Base-by-base conservation (phyloP, 2,888 invertebrate genomes). In the Tubulanus polymorphus region DNA sequence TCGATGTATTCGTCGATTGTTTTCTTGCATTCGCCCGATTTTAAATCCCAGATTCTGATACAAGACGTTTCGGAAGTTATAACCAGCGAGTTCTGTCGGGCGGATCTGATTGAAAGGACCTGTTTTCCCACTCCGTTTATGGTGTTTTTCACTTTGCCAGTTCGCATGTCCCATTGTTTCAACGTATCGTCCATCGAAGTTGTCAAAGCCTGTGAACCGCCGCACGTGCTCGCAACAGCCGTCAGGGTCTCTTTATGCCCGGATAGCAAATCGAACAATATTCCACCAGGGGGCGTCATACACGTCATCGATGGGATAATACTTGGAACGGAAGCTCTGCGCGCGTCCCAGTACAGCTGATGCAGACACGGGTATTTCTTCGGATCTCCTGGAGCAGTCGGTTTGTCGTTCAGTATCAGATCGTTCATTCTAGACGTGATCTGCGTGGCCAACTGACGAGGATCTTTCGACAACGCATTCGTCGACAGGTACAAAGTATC, bases 361-460 rank as follows among this genome's bases (percentile, higher is more conserved):
- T 71, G 71, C 18, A 76, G 57, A 52, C 55, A 65, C 0, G 75
- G 75, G 54, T 70, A 76, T 53, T 63, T 70, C 23, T 67, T 67
- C 1, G 73, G 74, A 56, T 78, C 76, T 0, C 67, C 68, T 1
- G 73, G 68, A 0, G 75, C 62, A 12, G 65, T 63, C 5, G 75
- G 74, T 2, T 69, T 54, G 49, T 74, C 75, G 45, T 65, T 60
- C 28, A 69, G 64, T 48, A 80, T 70, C 48, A 78, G 69, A 23
- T 70, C 66, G 28, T 75, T 69, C 18, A 82, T 67, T 41, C 81
- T 72, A 5, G 80, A 80, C 46, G 79, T 84, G 60, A 88, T 79
- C 61, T 91, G 85, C 2, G 90, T 86, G 68, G 87, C 89, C 69
- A 92, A 86, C 78, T 93, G 92, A 69, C 87, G 83, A 30, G 90